Conservation (phyloP, 1,140 invertebrate species). For the Conus ventricosus region DNA sequence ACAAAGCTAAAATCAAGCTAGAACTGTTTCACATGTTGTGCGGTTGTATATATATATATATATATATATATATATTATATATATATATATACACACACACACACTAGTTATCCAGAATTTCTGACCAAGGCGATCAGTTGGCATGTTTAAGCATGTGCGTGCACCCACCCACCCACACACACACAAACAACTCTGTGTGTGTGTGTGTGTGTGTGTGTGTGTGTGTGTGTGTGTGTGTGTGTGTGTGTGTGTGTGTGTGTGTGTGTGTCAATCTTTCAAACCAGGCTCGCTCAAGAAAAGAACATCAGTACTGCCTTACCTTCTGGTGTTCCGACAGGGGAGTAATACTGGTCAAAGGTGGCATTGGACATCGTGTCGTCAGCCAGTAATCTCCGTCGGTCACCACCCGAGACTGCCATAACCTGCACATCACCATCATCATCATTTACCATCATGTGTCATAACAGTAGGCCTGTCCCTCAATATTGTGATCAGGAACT, state of each 20-base stretch:
- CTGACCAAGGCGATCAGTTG: too few relatives aligned
- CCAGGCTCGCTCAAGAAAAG: too few relatives aligned
- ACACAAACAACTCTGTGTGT: too few relatives aligned
- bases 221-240: slow-evolving; percentile 15
- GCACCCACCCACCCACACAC: too few relatives aligned
- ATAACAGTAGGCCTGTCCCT: background rate
- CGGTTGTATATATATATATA: too few relatives aligned
- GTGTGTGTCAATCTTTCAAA: background rate
- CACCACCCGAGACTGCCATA: slow-evolving; percentile 7
- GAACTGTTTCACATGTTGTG: too few relatives aligned
- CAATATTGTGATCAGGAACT: too few relatives aligned
- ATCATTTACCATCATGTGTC: background rate
- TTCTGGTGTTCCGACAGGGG: slow-evolving; percentile 80
- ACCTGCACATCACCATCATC: slow-evolving; percentile 1
- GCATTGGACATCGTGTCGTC: slow-evolving; percentile 24
- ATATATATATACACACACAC: too few relatives aligned
- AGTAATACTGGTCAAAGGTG: slow-evolving; percentile 75
- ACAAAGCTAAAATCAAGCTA: too few relatives aligned
- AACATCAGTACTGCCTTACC: slow-evolving; percentile 44
- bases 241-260: slow-evolving; percentile 1
- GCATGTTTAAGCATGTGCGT: too few relatives aligned
- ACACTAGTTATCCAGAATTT: too few relatives aligned
- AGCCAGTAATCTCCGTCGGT: background rate
- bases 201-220: slow-evolving; percentile 18
- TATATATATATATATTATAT: too few relatives aligned